Percentiles rank a stretch among this genome's conserved stretches.
Conservation (phyloP, 2,888 invertebrate genomes). For the Amphipoea oculea region DNA sequence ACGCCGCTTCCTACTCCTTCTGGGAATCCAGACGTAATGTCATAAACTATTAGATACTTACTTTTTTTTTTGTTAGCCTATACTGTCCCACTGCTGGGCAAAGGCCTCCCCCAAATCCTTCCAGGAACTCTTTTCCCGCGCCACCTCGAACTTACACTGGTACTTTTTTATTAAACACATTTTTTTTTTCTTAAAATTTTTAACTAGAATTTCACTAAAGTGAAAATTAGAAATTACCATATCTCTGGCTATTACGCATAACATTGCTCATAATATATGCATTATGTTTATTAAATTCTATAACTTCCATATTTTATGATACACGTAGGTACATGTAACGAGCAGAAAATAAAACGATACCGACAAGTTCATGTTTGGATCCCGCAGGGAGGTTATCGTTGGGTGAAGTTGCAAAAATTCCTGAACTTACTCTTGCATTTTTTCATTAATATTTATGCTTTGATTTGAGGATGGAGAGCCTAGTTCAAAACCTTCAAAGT, state of each 20-base stretch:
- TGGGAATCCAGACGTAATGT: background rate
- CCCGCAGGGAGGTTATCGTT: background rate
- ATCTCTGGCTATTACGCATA: conserved; percentile 13
- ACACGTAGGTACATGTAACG: conserved; percentile 1
- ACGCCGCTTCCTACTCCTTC: background rate
- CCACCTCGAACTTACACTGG: too few species aligned
- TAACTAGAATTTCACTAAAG: conserved; percentile 42
- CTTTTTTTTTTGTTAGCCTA: too few species aligned
- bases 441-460: conserved; percentile 6
- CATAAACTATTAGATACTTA: too few species aligned
- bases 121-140: too few species aligned
- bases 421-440: background rate
- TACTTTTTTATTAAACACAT: background rate
- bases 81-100: too few species aligned
- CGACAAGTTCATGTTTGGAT: conserved; percentile 13
- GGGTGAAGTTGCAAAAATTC: background rate
- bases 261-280: conserved; percentile 25
- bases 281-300: conserved; percentile 34
- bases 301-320: conserved; percentile 31
- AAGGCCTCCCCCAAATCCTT: too few species aligned
- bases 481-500: background rate
- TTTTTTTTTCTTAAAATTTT: background rate
- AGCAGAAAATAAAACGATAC: conserved; percentile 30
- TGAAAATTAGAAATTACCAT: conserved; percentile 49
- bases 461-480: background rate